Percentiles rank a stretch among this genome's conserved stretches.
Evolutionary conservation across 2,797 vertebrate genomes (phyloP).

Genomic region (Atherinosoma microstoma): DNA sequence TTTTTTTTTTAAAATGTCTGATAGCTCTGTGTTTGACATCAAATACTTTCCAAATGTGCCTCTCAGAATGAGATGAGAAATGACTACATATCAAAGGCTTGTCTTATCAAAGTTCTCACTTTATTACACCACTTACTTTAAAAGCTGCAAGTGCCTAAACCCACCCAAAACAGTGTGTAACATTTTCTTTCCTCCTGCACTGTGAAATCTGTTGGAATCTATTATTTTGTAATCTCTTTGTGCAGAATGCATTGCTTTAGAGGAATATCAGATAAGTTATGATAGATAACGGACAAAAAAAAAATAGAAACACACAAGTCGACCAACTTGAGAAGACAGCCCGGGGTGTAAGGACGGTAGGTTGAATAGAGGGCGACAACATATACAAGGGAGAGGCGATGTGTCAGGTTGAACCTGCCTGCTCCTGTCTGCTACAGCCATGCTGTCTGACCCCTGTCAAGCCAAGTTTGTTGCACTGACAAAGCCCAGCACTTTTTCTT

Average conservation of each 20-base stretch:
- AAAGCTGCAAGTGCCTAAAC: conserved; percentile 27
- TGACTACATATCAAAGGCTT: conserved; percentile 46
- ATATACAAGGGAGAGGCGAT: conserved; percentile 12
- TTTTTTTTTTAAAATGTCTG: conserved; percentile 22
- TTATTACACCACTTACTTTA: conserved; percentile 32
- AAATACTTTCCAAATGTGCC: conserved; percentile 25
- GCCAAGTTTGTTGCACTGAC: conserved; percentile 64
- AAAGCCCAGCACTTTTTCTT: conserved; percentile 44
- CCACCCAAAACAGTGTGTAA: conserved; percentile 27
- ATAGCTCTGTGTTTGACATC: conserved; percentile 47
- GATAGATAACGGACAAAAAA: conserved; percentile 35
- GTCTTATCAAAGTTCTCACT: conserved; percentile 48
- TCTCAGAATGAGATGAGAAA: conserved; percentile 45
- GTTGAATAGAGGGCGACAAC: conserved; percentile 63
- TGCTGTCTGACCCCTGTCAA: conserved; percentile 75
- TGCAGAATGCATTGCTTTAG: conserved; percentile 15
- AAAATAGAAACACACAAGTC: conserved; percentile 22
- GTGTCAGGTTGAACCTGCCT: conserved; percentile 60
- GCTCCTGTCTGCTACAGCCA: conserved; percentile 49
- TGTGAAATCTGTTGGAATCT: conserved; percentile 7
- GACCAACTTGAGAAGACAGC: conserved; percentile 37
- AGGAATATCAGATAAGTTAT: conserved; percentile 39
- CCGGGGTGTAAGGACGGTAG: conserved; percentile 46
- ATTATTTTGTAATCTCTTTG: conserved; percentile 40
- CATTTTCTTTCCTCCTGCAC: conserved; percentile 7